phyloP scores from a whole-genome alignment of 2,888 invertebrate species.

The Zygogramma bicolorata region DNA sequence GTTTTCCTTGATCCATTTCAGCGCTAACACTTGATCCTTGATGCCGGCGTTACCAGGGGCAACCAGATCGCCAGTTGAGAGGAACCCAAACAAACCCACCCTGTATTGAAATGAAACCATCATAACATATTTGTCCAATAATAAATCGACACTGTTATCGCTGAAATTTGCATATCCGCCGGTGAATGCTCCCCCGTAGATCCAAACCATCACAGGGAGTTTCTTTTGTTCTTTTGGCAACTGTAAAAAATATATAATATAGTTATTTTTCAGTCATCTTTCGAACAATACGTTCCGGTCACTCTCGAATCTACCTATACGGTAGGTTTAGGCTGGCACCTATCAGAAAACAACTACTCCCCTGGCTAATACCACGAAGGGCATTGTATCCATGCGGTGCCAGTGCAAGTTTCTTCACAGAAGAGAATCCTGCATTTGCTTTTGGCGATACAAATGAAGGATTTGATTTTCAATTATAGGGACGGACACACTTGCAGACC shows the following conservation, averaged over 20 bases:
- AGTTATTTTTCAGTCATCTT: too few species aligned
- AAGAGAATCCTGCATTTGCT: too few species aligned
- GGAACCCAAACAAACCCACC: constrained; percentile 78
- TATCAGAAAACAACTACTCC: too few species aligned
- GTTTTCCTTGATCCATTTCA: constrained; percentile 51
- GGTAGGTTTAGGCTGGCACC: too few species aligned
- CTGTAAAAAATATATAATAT: constrained; percentile 19
- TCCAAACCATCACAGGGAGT: constrained; percentile 63
- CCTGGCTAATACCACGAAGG: too few species aligned
- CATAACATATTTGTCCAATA: constrained; percentile 75
- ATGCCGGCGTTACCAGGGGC: constrained; percentile 52
- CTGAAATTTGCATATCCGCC: constrained; percentile 31
- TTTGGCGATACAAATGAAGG: too few species aligned
- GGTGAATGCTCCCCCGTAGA: constrained; percentile 64
- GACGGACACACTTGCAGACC: too few species aligned
- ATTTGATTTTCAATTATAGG: too few species aligned
- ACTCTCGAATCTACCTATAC: too few species aligned
- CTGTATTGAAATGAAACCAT: constrained; percentile 78
- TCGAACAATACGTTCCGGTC: too few species aligned
- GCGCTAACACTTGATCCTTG: constrained; percentile 52
- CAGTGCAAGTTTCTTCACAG: too few species aligned
- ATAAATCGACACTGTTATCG: constrained; percentile 30
- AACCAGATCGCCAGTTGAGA: constrained; percentile 63
- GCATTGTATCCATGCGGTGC: too few species aligned
- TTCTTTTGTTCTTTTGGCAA: constrained; percentile 39